Conservation (phyloP, 2,113 vertebrate species). For the Irena cyanogastra region DNA sequence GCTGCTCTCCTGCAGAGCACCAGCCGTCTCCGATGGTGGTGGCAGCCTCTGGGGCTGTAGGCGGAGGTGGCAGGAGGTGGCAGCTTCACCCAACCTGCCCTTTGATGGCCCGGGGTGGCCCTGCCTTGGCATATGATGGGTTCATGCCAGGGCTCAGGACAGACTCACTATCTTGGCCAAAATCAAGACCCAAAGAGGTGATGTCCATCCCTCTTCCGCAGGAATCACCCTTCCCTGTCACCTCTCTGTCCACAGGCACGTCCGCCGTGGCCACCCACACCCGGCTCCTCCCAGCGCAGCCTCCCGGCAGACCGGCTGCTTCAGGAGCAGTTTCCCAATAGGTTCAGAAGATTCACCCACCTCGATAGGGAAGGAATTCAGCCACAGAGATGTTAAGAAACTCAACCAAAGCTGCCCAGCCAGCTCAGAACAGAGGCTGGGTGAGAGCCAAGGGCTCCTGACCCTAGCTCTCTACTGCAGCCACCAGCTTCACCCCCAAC, state of each 20-base stretch:
- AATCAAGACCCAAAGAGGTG: neutral
- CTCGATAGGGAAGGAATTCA: neutral
- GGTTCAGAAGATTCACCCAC: neutral
- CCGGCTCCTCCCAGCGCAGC: neutral
- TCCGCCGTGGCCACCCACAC: neutral
- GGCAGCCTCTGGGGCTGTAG: neutral
- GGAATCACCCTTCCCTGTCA: neutral
- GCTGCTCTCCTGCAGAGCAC: neutral
- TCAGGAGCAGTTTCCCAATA: neutral
- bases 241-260: neutral
- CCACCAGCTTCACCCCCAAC: neutral
- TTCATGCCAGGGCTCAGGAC: neutral
- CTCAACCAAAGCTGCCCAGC: neutral
- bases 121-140: fast-evolving
- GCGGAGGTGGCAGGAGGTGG: neutral
- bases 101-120: neutral
- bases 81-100: neutral
- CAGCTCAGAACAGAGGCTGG: neutral
- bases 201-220: neutral
- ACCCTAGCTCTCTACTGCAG: neutral
- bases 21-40: fast-evolving
- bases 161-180: neutral
- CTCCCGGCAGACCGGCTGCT: neutral
- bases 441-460: neutral
- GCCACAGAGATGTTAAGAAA: neutral